Base-by-base conservation (phyloP, 2,797 vertebrate species). In the Acestrorhynchus altus region DNA sequence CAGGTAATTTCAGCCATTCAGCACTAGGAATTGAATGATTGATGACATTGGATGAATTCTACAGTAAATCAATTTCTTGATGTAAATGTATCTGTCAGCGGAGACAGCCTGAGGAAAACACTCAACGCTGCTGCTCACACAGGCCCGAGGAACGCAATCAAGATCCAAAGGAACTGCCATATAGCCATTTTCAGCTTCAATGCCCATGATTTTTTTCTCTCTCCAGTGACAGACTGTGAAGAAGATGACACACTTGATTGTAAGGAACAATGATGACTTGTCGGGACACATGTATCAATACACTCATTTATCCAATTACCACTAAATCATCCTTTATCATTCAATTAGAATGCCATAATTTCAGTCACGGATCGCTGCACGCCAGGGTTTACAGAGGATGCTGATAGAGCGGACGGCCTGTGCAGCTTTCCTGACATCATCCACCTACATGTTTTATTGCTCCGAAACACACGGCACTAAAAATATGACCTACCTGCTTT, bases 171-270 rank as follows among this genome's bases (percentile, higher is more conserved):
- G 46, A 65, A 60, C 28, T 15, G 47, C 35, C 16, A n/a, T 40
- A 54, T 47, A 65, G 72, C 49, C 42, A 75, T 84, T 73, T 84
- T 84, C 83, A 82, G 83, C 83, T 84, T 69, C 67, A 76, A 15
- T 82, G 83, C 75, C 47, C 78, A 56, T 46, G 79, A 59, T 76
- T 15, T 63, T 72, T 56, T 51, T 73, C 20, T 15, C 52, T 26
- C 67, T 26, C 72, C 54, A 31, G 15, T n/a, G 74, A 77, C 26
- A 63, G 65, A n/a, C 72, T 63, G 49, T 61, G 54, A 60, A 28
- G 51, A 64, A 40, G 63, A 81, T 75, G 78, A 52, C 39, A 35
- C 35, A 4, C 28, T 69, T 35, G 67, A 72, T 72, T 49, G 52
- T 60, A 35, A 46, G 68, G 39, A 59, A 70, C 79, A 66, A 54